Conservation (phyloP, 2,113 vertebrate genomes). For the Genyomyrus donnyi region DNA sequence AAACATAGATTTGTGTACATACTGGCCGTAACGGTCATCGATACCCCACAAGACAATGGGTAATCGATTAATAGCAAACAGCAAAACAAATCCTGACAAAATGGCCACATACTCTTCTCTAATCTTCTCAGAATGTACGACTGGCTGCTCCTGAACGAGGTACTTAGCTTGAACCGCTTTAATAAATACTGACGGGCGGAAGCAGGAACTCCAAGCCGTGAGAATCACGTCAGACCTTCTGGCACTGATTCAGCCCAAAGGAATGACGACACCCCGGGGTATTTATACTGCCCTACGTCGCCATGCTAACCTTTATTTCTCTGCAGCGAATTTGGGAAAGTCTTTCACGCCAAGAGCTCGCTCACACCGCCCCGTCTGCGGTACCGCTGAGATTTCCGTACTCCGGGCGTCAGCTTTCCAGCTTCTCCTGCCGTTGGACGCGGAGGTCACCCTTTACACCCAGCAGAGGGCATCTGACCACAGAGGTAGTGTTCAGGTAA, state of each 20-base stretch:
- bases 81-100: background rate
- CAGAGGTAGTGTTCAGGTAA: background rate
- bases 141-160: background rate
- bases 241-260: background rate
- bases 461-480: too few species aligned
- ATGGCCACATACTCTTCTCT: background rate
- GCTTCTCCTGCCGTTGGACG: background rate
- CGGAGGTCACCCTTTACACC: background rate
- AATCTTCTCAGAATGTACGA: background rate
- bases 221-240: background rate
- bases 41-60: background rate
- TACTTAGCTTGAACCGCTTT: conserved; percentile 1
- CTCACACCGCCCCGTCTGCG: background rate
- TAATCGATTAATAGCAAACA: background rate
- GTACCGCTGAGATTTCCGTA: background rate
- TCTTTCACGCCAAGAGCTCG: background rate
- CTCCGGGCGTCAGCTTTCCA: background rate
- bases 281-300: background rate
- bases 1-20: background rate
- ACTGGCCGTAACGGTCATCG: background rate
- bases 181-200: background rate
- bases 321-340: background rate
- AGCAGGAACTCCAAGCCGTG: background rate
- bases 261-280: background rate
- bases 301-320: background rate